Percentiles rank a stretch among this genome's conserved stretches.
Evolutionary conservation across 1,140 invertebrate genomes (phyloP).

Genomic region (Nixonia krombeini): DNA sequence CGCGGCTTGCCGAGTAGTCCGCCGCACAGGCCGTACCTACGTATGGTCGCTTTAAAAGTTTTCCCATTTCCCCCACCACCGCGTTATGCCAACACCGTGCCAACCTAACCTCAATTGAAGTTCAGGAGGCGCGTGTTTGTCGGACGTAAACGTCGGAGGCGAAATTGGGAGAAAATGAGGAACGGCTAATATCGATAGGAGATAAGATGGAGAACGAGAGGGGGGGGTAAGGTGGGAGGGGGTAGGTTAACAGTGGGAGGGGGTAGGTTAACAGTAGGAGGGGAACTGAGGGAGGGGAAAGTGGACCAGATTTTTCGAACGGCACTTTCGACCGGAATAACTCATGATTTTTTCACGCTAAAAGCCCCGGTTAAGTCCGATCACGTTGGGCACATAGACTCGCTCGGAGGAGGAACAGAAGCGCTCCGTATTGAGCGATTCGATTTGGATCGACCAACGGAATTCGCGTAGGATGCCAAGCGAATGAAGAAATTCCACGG

Average conservation of each 20-base stretch:
- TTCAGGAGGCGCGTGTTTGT: background rate
- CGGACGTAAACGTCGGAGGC: no score
- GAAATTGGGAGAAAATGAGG: no score
- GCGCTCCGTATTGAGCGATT: constrained; percentile 19
- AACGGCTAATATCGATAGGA: no score
- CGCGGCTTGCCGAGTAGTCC: background rate
- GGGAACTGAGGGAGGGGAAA: constrained; percentile 5
- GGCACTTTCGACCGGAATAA: constrained; percentile 9
- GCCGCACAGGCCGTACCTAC: background rate
- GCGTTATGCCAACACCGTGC: no score
- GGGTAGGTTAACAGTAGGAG: no score
- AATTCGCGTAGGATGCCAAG: no score
- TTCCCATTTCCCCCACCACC: constrained; percentile 1
- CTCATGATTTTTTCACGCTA: constrained; percentile 17
- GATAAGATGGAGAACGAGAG: no score
- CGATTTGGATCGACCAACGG: constrained; percentile 25
- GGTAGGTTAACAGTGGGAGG: no score
- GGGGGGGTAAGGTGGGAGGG: no score
- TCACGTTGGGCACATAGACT: constrained; percentile 24
- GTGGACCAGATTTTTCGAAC: constrained; percentile 14
- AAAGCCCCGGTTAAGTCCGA: constrained; percentile 21
- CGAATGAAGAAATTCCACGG: no score
- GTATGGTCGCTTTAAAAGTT: constrained; percentile 3
- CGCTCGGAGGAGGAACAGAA: constrained; percentile 16
- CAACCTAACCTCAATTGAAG: background rate